Conservation (phyloP, 2,888 invertebrate genomes). For the Polydrusus cervinus region DNA sequence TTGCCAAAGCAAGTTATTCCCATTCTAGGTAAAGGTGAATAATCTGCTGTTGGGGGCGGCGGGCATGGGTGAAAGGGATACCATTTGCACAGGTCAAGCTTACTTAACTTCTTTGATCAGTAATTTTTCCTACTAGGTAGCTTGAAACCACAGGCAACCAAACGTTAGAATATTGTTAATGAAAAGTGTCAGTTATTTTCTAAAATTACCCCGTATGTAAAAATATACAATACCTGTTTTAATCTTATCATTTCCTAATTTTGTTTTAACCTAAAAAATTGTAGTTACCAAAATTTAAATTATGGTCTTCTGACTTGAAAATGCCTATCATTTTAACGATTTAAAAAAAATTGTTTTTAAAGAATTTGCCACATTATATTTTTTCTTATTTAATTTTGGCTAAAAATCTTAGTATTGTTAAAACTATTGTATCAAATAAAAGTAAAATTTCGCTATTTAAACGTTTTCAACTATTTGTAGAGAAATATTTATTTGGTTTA, state of each 20-base stretch:
- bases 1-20: no score
- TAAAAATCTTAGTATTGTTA: conserved; percentile 43
- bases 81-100: no score
- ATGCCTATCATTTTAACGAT: neutral
- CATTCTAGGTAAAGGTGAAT: no score
- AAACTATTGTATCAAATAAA: conserved; percentile 29
- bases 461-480: conserved; percentile 7
- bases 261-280: neutral
- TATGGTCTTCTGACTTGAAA: neutral
- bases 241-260: neutral
- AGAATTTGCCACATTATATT: conserved; percentile 10
- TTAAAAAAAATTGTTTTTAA: neutral
- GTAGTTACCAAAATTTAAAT: conserved; percentile 10
- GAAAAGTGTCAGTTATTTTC: neutral
- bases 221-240: neutral
- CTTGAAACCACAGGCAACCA: neutral
- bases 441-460: conserved; percentile 49
- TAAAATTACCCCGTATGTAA: neutral
- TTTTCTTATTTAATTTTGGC: conserved; percentile 24
- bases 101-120: no score
- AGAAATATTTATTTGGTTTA: neutral
- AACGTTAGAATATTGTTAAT: neutral
- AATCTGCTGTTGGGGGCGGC: no score
- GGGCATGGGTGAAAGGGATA: no score
- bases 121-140: no score